Conservation (phyloP, 2,113 vertebrate species). For the Brachypteracias leptosomus region DNA sequence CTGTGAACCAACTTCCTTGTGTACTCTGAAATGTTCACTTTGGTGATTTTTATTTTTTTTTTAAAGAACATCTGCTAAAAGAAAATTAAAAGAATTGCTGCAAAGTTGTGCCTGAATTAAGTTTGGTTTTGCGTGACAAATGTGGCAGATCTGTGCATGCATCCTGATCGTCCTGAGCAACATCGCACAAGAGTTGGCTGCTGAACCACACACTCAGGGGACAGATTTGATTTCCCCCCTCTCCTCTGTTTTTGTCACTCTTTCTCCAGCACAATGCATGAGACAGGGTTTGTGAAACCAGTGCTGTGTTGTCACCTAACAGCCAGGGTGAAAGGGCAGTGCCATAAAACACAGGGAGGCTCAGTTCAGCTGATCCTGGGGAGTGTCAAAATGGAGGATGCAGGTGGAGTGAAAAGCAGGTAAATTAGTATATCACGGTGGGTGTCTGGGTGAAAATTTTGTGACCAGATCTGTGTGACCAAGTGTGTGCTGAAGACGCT, state of each 20-base stretch:
- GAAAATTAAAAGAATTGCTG: neutral
- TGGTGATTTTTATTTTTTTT: neutral
- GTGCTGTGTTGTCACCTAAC: neutral
- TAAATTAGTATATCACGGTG: neutral
- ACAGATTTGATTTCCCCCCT: neutral
- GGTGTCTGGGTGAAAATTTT: neutral
- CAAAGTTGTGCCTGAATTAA: neutral
- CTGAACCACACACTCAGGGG: neutral
- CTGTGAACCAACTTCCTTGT: neutral
- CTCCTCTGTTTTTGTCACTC: neutral
- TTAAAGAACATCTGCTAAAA: neutral
- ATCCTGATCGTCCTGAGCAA: neutral
- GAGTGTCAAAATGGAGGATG: neutral
- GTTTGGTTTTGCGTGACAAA: neutral
- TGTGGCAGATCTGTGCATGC: rapidly evolving
- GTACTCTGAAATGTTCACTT: neutral
- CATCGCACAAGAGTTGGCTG: neutral
- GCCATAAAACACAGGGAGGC: neutral
- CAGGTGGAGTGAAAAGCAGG: neutral
- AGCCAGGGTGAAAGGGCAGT: neutral
- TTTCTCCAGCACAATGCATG: neutral
- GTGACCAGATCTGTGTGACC: neutral
- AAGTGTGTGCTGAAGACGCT: neutral
- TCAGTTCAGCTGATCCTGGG: neutral
- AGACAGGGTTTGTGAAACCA: neutral